Conservation (phyloP, 2,888 invertebrate species). For the Lycia hirtaria region DNA sequence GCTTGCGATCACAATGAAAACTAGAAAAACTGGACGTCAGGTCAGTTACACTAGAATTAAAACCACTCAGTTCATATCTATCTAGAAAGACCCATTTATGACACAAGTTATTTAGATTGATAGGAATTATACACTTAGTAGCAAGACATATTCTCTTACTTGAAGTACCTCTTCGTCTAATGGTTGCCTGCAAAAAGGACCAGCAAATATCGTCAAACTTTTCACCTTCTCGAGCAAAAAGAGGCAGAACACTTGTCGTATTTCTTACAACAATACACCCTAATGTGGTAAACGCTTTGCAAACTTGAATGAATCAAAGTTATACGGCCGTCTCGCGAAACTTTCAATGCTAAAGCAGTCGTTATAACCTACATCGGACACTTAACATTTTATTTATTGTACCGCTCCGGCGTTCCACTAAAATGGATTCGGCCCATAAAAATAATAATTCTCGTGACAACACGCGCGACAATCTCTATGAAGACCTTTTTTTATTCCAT, state of each 20-base stretch:
- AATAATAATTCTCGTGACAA: conserved; percentile 38
- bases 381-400: conserved; percentile 34
- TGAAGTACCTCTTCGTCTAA: neutral
- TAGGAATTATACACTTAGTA: too few species aligned
- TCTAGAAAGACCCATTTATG: too few species aligned
- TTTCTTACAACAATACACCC: conserved; percentile 1
- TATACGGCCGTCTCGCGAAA: conserved; percentile 12
- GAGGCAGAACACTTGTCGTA: neutral
- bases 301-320: conserved; percentile 22
- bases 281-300: conserved; percentile 8
- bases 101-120: too few species aligned
- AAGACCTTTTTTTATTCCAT: conserved; percentile 55
- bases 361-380: conserved; percentile 28
- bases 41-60: too few species aligned
- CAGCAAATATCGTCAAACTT: neutral
- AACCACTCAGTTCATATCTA: too few species aligned
- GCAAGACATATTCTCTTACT: too few species aligned
- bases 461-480: conserved; percentile 44
- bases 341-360: conserved; percentile 24
- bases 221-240: neutral
- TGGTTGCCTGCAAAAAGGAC: neutral
- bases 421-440: conserved; percentile 43
- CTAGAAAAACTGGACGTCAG: too few species aligned
- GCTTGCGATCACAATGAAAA: too few species aligned
- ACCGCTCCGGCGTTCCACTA: conserved; percentile 32